Evolutionary conservation across 2,888 invertebrate species (phyloP), one percentile per base, ranked within the genome.

Genomic region (Orthonychiurus folsomi): DNA sequence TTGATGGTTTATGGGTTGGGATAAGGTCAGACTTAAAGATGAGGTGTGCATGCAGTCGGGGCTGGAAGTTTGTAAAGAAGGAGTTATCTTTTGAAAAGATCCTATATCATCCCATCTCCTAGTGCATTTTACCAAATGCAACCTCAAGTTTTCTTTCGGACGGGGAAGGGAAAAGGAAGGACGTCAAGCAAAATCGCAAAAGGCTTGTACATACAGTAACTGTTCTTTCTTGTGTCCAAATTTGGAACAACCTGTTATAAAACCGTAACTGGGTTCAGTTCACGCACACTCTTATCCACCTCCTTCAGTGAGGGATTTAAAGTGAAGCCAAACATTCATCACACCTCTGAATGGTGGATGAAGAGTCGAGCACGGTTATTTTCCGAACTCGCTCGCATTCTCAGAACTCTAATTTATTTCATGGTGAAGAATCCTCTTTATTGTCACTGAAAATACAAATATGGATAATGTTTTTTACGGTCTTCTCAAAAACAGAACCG

Each of bases 221-320:
- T 60, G 60, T 60, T 54, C 28, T 54, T 37, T 37, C 53, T 55
- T 60, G 60, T 60, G 60, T 60, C 60, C 60, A 60, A 37, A 60
- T 60, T 60, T 60, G 60, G 60, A 60, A 60, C 60, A 55, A 60
- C 60, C 60, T 60, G 60, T 60, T 60, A 60, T 60, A 60, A 60
- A 60, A 60, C 54, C 60, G 60, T 55, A 60, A 60, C 37, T 37
- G 37, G 37, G 15, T 37, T 37, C 37, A 37, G 37, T 9, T n/a
- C n/a, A n/a, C n/a, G n/a, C n/a, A n/a, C n/a, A n/a, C n/a, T n/a
- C n/a, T n/a, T n/a, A n/a, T n/a, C n/a, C n/a, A n/a, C n/a, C n/a
- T n/a, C n/a, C n/a, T n/a, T n/a, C n/a, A n/a, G n/a, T n/a, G n/a
- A n/a, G n/a, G n/a, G n/a, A n/a, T n/a, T n/a, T n/a, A n/a, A n/a